Conservation (phyloP, 2,797 vertebrate species). For the Melanotaenia parkinsoni region DNA sequence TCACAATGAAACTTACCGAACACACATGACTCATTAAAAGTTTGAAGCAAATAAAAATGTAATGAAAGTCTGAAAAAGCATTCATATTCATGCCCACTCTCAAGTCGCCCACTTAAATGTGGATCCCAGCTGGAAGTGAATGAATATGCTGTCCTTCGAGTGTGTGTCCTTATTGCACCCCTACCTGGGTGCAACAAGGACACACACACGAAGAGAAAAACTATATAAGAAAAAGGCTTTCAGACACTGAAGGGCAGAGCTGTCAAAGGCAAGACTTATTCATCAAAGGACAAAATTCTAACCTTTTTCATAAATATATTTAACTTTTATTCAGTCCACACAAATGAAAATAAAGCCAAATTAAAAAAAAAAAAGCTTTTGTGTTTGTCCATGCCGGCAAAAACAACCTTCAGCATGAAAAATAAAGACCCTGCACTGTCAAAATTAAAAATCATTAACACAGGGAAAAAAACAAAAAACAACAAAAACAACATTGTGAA, state of each 20-base stretch:
- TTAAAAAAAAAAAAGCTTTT: no score
- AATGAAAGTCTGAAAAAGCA: neutral
- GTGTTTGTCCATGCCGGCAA: no score
- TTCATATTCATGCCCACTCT: slow-evolving; percentile 9
- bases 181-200: no score
- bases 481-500: no score
- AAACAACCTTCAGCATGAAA: no score
- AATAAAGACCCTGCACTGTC: no score
- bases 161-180: slow-evolving; percentile 14
- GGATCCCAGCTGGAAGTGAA: neutral
- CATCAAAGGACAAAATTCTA: slow-evolving; percentile 12
- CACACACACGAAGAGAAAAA: no score
- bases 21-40: neutral
- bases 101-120: slow-evolving; percentile 4
- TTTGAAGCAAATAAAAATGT: neutral
- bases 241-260: slow-evolving; percentile 59
- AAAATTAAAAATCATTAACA: no score
- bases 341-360: neutral
- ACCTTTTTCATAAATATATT: neutral
- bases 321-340: neutral
- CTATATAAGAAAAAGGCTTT: slow-evolving; percentile 9
- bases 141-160: slow-evolving; percentile 11
- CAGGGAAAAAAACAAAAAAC: no score
- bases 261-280: slow-evolving; percentile 13
- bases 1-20: neutral